Evolutionary conservation across 2,113 vertebrate species (phyloP), one percentile per base, ranked within the genome.

Genomic region (Scomber japonicus): DNA sequence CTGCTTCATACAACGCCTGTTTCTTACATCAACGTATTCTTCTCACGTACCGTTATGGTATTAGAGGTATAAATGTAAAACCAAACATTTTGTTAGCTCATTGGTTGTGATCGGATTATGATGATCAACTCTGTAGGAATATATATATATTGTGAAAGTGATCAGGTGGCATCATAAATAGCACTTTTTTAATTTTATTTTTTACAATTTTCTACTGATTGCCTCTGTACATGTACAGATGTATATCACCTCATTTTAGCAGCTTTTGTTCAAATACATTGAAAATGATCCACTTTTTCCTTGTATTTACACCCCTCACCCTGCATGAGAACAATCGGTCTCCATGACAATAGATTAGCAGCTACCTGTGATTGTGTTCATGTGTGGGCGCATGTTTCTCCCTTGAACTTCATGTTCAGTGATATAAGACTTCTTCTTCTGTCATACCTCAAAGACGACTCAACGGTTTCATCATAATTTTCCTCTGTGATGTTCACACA

Each of bases 341-440:
- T 62, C 82, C 76, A 77, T 67, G 64, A 64, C 80, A 77, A 71
- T 30, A 84, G 77, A 89, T 90, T 84, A 92, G 70, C 90, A 92
- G 84, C 49, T 80, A 50, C 17, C 55, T 89, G 85, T 24, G 35
- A 45, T 0, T 57, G 40, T 61, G 35, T 16, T 21, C 12, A 65
- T 35, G 31, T n/a, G 65, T 69, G 64, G 49, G 45, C 16, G 30
- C 55, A 10, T 30, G 11, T 59, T 86, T 81, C 19, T 59, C 3
- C 55, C 14, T 11, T 11, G 71, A 63, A 59, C 77, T 40, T 49
- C 45, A 31, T 83, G 72, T 78, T 73, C 48, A 49, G 10, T 64
- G 69, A 77, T 73, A 78, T 65, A 35, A 64, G 65, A 55, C 14
- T 51, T 30, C 62, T 75, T 48, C 3, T 40, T 78, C 27, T 56